Evolutionary conservation across 2,113 vertebrate species (phyloP).

Genomic region (Phasianus colchicus): DNA sequence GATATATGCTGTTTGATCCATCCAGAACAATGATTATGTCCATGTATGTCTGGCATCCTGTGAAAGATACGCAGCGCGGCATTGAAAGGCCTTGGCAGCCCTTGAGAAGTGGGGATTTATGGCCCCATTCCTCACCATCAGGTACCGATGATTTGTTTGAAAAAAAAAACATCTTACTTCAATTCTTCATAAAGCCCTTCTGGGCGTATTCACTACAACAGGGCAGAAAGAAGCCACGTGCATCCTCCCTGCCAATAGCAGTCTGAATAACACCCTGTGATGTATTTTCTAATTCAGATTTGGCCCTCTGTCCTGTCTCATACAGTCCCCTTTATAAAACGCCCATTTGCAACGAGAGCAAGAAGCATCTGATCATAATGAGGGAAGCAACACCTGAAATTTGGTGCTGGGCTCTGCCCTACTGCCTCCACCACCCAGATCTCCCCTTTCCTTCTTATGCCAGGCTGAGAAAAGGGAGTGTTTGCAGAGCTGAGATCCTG

Average conservation of each 20-base stretch:
- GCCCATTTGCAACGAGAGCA: fast-evolving
- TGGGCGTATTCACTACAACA: background rate
- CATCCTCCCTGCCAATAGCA: background rate
- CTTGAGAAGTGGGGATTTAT: background rate
- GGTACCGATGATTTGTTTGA: background rate
- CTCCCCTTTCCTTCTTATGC: fast-evolving
- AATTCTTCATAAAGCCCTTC: background rate
- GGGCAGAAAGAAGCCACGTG: constrained; percentile 12
- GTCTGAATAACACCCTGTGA: background rate
- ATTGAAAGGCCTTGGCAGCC: background rate
- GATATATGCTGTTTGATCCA: constrained; percentile 98
- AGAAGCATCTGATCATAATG: background rate
- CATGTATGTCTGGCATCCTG: constrained; percentile 98
- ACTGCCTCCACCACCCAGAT: background rate
- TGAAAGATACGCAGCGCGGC: background rate
- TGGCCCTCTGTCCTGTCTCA: background rate
- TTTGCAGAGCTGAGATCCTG: background rate
- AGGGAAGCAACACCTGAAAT: background rate
- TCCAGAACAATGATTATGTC: constrained; percentile 97
- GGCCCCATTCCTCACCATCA: background rate
- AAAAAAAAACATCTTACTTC: background rate
- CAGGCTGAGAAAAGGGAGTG: background rate
- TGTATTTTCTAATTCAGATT: background rate
- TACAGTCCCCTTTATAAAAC: background rate
- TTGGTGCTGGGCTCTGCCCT: background rate